Conservation (phyloP, 2,797 vertebrate species). For the Enteromius mattozi region DNA sequence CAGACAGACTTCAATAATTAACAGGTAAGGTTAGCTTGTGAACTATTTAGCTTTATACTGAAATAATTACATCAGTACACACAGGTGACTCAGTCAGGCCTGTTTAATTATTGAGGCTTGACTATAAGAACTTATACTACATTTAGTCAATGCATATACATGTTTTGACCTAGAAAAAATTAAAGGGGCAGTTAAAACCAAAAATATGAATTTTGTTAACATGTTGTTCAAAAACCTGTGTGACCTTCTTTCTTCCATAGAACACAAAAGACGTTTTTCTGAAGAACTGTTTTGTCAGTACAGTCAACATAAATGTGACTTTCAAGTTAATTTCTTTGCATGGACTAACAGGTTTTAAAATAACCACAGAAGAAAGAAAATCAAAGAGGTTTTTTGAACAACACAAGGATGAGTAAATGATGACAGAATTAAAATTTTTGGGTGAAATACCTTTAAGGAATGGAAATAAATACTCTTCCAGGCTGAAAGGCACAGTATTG, state of each 20-base stretch:
- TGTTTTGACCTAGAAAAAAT: not conserved
- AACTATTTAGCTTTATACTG: slow-evolving; percentile 9
- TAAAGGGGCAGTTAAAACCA: not conserved
- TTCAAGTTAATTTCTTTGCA: not conserved
- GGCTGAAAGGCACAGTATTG: not conserved
- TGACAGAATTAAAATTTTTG: not conserved
- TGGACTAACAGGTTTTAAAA: not conserved
- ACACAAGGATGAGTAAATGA: not conserved
- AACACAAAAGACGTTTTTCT: not conserved
- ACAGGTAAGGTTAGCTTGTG: slow-evolving; percentile 19
- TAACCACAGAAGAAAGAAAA: not conserved
- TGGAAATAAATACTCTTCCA: not conserved
- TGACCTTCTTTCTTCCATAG: not conserved
- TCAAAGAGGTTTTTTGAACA: slow-evolving; percentile 5
- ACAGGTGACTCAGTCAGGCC: not conserved
- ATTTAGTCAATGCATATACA: not conserved
- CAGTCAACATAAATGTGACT: not conserved
- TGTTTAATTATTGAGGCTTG: slow-evolving; percentile 5
- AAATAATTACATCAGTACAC: slow-evolving; percentile 26
- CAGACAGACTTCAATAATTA: slow-evolving; percentile 44
- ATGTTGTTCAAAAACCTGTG: not conserved
- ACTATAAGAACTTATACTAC: not conserved
- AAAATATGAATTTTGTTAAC: not conserved
- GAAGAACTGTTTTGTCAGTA: not conserved
- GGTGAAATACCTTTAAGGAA: not conserved